Percentiles rank a stretch among this genome's conserved stretches.
Conservation (phyloP, 1,140 invertebrate genomes). For the Neelides sp. region DNA sequence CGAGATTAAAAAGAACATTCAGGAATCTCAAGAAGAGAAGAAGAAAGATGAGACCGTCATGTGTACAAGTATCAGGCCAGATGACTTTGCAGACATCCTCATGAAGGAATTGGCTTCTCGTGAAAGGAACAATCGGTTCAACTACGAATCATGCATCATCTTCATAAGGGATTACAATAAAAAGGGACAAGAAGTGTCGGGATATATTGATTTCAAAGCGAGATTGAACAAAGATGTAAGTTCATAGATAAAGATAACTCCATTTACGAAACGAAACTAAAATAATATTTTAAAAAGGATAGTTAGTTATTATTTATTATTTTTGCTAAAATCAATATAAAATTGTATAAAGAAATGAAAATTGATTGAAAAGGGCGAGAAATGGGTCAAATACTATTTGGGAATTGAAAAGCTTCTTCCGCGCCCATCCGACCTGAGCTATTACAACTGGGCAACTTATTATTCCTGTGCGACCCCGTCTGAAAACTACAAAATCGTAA, state of each 20-base stretch:
- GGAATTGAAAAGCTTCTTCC: slow-evolving; percentile 8
- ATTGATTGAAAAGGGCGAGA: neutral
- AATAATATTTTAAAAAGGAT: no score
- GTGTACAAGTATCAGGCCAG: neutral
- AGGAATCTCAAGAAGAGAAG: slow-evolving; percentile 5
- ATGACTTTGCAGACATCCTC: slow-evolving; percentile 8
- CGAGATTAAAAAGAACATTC: neutral
- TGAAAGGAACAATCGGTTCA: slow-evolving; percentile 11
- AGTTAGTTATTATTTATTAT: no score
- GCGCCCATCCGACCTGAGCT: slow-evolving; percentile 14
- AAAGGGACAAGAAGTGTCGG: slow-evolving; percentile 23
- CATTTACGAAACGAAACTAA: no score
- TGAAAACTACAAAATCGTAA: slow-evolving; percentile 15
- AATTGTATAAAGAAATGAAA: no score
- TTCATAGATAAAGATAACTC: no score
- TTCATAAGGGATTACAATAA: slow-evolving; percentile 17
- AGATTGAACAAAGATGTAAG: slow-evolving; percentile 10
- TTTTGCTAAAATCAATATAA: no score
- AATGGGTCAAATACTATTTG: slow-evolving; percentile 12
- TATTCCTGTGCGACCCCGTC: slow-evolving; percentile 12
- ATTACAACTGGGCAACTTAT: slow-evolving; percentile 25
- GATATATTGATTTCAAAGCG: slow-evolving; percentile 20
- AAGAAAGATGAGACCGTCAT: slow-evolving; percentile 5
- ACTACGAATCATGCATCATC: slow-evolving; percentile 14
- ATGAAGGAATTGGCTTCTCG: slow-evolving; percentile 16